A percentile compares a stretch with the other conserved stretches of the same genome.
Evolutionary conservation across 1,140 invertebrate genomes (phyloP).

Genomic region (Eriocheir sinensis): DNA sequence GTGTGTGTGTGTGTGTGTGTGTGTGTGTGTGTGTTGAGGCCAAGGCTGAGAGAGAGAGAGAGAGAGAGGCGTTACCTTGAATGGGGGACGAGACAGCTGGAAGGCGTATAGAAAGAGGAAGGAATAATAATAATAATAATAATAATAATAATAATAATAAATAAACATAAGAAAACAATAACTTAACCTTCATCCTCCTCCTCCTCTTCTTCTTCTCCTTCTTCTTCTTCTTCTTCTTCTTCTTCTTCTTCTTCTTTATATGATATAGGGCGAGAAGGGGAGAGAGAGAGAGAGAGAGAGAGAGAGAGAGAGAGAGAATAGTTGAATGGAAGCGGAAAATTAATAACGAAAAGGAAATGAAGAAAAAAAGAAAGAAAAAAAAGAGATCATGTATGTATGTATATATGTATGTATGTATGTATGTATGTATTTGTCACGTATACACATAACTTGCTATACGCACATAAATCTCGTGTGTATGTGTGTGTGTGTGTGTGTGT

Average conservation of each 20-base stretch:
- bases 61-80: no score
- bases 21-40: background rate
- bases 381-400: background rate
- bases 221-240: background rate
- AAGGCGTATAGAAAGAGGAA: no score
- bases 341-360: no score
- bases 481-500: background rate
- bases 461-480: no score
- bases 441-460: background rate
- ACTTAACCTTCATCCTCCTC: background rate
- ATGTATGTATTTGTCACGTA: background rate
- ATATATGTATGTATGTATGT: background rate
- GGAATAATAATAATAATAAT: no score
- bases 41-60: slow-evolving; percentile 43
- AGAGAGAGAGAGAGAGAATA: no score
- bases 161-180: background rate
- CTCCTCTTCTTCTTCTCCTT: slow-evolving; percentile 11
- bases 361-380: no score
- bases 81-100: no score
- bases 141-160: no score
- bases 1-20: slow-evolving; percentile 32
- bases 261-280: background rate
- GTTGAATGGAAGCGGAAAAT: no score
- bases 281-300: background rate
- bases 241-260: background rate